These are phyloP conservation scores for Heliconius sara DNA, from an alignment of 2,888 invertebrate species.

Conservation along the genomic window DNA sequence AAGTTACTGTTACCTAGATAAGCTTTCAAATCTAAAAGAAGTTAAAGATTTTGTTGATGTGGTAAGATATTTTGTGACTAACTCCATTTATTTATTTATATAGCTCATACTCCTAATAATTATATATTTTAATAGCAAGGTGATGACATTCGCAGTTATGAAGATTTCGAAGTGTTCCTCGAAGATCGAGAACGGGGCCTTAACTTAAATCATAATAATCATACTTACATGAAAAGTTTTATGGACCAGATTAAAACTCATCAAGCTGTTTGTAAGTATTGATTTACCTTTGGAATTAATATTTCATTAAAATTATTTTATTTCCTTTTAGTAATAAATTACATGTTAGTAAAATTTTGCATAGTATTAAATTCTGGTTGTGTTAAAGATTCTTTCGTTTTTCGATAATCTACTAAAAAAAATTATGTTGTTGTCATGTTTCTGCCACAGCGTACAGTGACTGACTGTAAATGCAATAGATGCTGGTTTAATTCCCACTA, in stretches of 20 bases:
- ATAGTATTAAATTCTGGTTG: background rate
- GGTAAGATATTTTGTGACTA: constrained; percentile 25
- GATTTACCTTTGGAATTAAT: background rate
- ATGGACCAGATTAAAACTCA: constrained; percentile 50
- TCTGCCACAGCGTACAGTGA: background rate
- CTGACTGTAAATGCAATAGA: background rate
- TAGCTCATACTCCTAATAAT: background rate
- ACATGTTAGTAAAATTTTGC: too few species aligned
- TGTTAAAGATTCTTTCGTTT: too few species aligned
- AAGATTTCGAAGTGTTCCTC: background rate
- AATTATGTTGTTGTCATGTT: too few species aligned
- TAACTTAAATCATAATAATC: background rate
- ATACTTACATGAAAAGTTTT: constrained; percentile 14
- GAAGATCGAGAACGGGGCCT: background rate
- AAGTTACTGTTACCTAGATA: constrained; percentile 69
- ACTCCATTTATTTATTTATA: background rate
- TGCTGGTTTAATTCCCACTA: background rate
- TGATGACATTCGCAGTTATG: background rate
- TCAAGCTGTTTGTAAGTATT: constrained; percentile 68
- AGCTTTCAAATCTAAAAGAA: constrained; percentile 66
- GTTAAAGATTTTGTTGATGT: constrained; percentile 65
- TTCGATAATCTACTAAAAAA: too few species aligned
- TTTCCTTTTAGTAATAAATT: too few species aligned
- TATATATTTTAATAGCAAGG: background rate
- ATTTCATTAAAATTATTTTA: background rate